These are phyloP conservation scores for Apotomis betuletana DNA, from an alignment of 2,888 invertebrate genomes.

Conservation along the genomic window DNA sequence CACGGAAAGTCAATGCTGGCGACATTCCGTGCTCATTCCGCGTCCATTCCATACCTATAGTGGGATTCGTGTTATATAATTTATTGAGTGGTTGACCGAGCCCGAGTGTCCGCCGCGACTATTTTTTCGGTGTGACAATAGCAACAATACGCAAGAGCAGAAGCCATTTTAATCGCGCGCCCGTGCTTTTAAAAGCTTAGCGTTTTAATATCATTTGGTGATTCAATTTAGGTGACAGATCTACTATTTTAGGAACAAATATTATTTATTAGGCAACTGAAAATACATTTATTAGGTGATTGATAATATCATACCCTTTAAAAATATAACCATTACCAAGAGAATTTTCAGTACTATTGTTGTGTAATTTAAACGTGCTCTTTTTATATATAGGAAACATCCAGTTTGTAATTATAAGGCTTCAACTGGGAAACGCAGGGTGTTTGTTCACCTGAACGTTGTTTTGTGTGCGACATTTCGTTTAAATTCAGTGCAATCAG, in stretches of 20 bases:
- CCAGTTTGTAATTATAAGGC: neutral
- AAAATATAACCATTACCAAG: neutral
- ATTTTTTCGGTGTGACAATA: neutral
- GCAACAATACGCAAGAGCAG: no score
- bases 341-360: neutral
- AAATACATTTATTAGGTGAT: no score
- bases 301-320: neutral
- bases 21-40: conserved; percentile 43
- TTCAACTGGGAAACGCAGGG: neutral
- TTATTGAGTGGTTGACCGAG: conserved; percentile 11
- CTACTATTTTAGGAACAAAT: no score
- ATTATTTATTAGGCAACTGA: no score
- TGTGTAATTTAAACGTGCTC: neutral
- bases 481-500: no score
- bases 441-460: no score
- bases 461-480: no score
- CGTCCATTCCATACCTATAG: conserved; percentile 24
- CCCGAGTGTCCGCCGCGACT: neutral
- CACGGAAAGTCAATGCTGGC: conserved; percentile 50
- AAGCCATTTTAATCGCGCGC: no score
- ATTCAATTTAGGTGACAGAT: no score
- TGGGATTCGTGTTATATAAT: conserved; percentile 33
- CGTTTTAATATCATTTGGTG: no score
- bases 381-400: neutral
- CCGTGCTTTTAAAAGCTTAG: no score